Evolutionary conservation across 2,113 vertebrate genomes (phyloP).

Genomic region (Crotalus horridus): DNA sequence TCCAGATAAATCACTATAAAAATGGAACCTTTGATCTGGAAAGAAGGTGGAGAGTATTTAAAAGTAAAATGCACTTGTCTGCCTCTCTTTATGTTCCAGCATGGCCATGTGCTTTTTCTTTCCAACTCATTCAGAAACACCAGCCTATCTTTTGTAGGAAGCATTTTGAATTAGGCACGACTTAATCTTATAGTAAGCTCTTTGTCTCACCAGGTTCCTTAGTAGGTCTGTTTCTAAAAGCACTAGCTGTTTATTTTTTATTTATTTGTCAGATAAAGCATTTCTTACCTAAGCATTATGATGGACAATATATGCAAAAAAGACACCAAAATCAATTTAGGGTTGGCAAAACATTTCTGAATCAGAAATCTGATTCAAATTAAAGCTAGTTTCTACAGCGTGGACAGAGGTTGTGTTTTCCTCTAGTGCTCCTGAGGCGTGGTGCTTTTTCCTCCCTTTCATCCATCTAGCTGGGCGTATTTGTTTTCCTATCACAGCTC

Average conservation of each 20-base stretch:
- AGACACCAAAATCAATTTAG: not conserved
- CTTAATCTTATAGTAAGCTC: not conserved
- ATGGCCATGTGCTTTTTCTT: not conserved
- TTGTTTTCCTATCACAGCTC: not conserved
- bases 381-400: not conserved
- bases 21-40: not conserved
- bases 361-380: not conserved
- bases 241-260: not conserved
- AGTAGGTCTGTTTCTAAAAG: not conserved
- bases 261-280: not conserved
- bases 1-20: not conserved
- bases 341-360: not conserved
- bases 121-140: not conserved
- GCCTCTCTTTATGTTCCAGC: not conserved
- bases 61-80: not conserved
- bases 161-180: not conserved
- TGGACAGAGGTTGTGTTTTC: not conserved
- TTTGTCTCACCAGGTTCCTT: not conserved
- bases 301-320: not conserved
- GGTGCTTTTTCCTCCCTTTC: not conserved
- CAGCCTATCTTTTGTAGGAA: not conserved
- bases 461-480: not conserved
- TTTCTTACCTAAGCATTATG: not conserved
- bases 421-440: not conserved
- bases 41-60: not conserved